A percentile compares a stretch with the other conserved stretches of the same genome.
Conservation (phyloP, 2,888 invertebrate species). For the Ophioninae sp. region DNA sequence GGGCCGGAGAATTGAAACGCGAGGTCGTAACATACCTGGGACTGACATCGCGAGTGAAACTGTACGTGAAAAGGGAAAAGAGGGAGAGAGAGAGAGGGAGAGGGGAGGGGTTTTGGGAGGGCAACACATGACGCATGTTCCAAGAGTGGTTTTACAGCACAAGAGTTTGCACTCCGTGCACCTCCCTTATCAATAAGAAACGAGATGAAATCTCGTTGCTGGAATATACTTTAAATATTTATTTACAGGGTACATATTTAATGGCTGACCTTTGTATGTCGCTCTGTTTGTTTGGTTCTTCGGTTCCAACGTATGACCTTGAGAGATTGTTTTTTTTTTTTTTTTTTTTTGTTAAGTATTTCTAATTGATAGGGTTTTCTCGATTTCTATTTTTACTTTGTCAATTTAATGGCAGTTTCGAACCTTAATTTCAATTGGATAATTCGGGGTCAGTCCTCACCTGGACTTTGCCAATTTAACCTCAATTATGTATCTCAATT, state of each 20-base stretch:
- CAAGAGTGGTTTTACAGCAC: neutral
- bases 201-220: conserved; percentile 8
- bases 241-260: neutral
- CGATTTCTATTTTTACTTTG: too few species aligned
- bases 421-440: too few species aligned
- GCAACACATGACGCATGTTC: neutral
- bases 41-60: conserved; percentile 31
- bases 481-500: too few species aligned
- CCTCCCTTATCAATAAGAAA: neutral
- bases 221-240: neutral
- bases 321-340: too few species aligned
- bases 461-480: too few species aligned
- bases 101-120: neutral
- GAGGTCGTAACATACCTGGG: conserved; percentile 37
- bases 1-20: conserved; percentile 28
- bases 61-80: conserved; percentile 13
- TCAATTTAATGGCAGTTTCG: too few species aligned
- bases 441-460: too few species aligned
- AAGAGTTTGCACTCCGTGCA: neutral
- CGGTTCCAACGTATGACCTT: too few species aligned
- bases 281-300: too few species aligned
- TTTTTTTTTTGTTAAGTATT: too few species aligned
- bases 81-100: neutral
- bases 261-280: neutral
- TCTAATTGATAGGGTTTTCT: too few species aligned